These are phyloP conservation scores for Drosophila setifemur DNA, from an alignment of 1,140 invertebrate genomes.

Conservation along the genomic window DNA sequence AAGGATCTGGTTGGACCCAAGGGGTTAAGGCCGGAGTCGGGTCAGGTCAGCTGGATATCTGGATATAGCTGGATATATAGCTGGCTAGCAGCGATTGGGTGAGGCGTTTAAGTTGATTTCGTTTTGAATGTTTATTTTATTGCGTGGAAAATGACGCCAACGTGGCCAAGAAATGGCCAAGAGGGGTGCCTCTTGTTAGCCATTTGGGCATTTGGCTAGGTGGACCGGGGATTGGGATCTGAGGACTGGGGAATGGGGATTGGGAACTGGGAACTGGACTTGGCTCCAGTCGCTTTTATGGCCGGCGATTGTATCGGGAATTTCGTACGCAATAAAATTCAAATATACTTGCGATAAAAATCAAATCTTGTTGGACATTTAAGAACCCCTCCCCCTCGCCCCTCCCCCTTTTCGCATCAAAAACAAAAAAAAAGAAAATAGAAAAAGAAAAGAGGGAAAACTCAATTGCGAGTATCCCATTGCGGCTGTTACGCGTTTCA, in stretches of 20 bases:
- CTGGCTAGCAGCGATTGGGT: too few species aligned
- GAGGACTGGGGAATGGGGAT: background rate
- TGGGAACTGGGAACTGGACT: constrained; percentile 47
- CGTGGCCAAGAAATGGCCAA: constrained; percentile 78
- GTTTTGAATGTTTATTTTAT: constrained; percentile 82
- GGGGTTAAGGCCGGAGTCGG: constrained; percentile 10
- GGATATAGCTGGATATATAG: too few species aligned
- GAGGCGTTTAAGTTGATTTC: constrained; percentile 79
- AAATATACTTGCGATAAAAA: constrained; percentile 82
- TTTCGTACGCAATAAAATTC: constrained; percentile 82
- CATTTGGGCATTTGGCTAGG: background rate
- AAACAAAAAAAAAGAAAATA: too few species aligned
- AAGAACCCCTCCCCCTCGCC: constrained; percentile 8
- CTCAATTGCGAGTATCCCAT: constrained; percentile 30
- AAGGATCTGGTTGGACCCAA: constrained; percentile 23
- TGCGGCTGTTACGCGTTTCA: constrained; percentile 50
- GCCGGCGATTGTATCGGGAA: constrained; percentile 71
- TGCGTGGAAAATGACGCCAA: constrained; percentile 82
- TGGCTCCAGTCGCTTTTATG: constrained; percentile 75
- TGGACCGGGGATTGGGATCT: background rate
- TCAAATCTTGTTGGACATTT: constrained; percentile 80
- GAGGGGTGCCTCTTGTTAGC: too few species aligned
- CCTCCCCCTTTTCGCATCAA: background rate
- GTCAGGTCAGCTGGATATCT: too few species aligned
- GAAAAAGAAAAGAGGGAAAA: too few species aligned